These are phyloP conservation scores for Strigamia maritima DNA, from an alignment of 2,888 invertebrate species.

Conservation along the genomic window DNA sequence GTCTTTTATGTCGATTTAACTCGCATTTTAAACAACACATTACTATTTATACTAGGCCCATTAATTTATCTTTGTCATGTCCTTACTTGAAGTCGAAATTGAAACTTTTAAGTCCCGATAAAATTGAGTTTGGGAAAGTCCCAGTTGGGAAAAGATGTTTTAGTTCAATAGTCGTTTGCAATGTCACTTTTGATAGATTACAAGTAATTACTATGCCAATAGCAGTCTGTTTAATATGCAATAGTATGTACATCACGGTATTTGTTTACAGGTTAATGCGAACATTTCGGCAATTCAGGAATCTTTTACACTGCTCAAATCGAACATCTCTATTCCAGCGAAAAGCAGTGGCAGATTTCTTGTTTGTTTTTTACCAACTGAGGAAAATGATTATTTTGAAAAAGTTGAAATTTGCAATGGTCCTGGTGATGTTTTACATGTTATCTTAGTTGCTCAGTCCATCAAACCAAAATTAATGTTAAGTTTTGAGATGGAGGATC, in stretches of 20 bases:
- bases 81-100: neutral
- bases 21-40: too few relatives aligned
- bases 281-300: neutral
- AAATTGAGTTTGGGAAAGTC: neutral
- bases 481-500: neutral
- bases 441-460: neutral
- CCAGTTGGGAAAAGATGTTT: neutral
- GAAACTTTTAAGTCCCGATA: neutral
- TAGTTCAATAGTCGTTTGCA: neutral
- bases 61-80: neutral
- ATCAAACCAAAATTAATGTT: neutral
- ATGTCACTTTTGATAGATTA: neutral
- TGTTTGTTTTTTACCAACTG: neutral
- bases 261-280: neutral
- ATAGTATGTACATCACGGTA: neutral
- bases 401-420: neutral
- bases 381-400: neutral
- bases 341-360: neutral
- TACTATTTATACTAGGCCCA: too few relatives aligned
- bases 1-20: neutral
- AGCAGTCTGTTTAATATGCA: neutral
- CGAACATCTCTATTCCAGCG: neutral
- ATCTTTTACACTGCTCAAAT: neutral
- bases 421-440: neutral
- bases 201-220: neutral